Conservation (phyloP, 2,113 vertebrate genomes). For the Tauraco erythrolophus region DNA sequence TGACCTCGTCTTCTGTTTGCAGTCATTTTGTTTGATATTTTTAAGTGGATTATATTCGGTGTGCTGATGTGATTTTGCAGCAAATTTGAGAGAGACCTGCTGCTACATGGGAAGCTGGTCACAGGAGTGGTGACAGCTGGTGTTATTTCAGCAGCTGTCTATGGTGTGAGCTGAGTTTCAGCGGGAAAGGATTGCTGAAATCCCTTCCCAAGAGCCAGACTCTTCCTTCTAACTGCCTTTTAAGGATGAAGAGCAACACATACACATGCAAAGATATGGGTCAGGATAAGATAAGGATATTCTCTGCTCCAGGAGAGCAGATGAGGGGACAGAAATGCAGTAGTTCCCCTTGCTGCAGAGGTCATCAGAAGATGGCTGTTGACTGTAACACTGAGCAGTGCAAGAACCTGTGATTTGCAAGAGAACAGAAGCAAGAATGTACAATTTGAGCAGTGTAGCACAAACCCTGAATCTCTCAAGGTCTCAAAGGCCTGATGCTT, state of each 20-base stretch:
- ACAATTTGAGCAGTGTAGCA: not conserved
- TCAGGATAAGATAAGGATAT: not conserved
- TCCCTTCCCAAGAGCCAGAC: not conserved
- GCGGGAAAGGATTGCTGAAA: not conserved
- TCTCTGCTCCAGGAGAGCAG: not conserved
- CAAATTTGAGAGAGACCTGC: not conserved
- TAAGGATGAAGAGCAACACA: not conserved
- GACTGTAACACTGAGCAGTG: not conserved
- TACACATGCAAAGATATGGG: fast-evolving
- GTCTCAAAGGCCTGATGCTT: not conserved
- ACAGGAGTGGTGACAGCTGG: not conserved
- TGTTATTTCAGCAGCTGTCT: not conserved
- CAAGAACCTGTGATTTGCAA: not conserved
- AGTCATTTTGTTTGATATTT: not conserved
- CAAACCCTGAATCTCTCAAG: not conserved
- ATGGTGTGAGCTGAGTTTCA: not conserved
- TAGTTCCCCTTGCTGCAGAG: not conserved
- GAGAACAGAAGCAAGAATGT: not conserved
- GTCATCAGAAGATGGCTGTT: not conserved
- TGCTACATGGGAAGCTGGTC: not conserved
- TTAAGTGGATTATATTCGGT: not conserved
- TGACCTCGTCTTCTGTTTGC: not conserved
- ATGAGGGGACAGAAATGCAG: not conserved
- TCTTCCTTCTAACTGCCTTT: no score
- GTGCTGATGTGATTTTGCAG: not conserved